phyloP scores from a whole-genome alignment of 2,888 invertebrate species.

The Aphidius colemani region DNA sequence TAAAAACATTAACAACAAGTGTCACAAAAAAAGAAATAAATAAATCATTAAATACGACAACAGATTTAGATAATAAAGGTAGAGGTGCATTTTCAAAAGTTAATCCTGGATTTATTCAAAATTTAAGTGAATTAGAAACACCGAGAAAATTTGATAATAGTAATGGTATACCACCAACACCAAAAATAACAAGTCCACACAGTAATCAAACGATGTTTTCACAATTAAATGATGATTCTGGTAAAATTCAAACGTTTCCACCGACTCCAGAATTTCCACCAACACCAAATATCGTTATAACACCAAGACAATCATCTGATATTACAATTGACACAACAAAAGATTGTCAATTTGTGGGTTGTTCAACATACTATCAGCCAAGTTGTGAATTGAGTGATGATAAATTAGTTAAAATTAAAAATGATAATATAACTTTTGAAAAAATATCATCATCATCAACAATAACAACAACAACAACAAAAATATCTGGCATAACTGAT shows the following conservation, averaged over 20 bases:
- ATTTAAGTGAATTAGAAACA: conserved; percentile 45
- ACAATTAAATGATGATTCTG: conserved; percentile 40
- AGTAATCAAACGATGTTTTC: conserved; percentile 44
- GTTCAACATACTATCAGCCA: conserved; percentile 47
- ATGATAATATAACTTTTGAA: background rate
- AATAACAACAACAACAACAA: background rate
- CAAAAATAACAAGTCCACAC: conserved; percentile 48
- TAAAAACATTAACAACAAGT: conserved; percentile 47
- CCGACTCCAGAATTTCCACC: conserved; percentile 54
- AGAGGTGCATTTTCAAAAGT: conserved; percentile 36
- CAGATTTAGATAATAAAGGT: background rate
- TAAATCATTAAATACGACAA: conserved; percentile 31
- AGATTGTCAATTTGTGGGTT: conserved; percentile 36
- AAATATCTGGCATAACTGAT: conserved; percentile 10
- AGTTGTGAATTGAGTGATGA: conserved; percentile 35
- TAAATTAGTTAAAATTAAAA: background rate
- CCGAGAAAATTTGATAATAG: conserved; percentile 46
- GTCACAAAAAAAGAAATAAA: conserved; percentile 35
- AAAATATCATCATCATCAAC: background rate
- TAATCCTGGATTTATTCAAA: background rate
- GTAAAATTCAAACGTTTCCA: conserved; percentile 47
- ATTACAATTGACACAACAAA: conserved; percentile 35
- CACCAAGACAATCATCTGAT: conserved; percentile 44
- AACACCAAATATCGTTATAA: conserved; percentile 52
- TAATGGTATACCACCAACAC: conserved; percentile 51